These are phyloP conservation scores for Girardia tigrina DNA, from an alignment of 2,888 invertebrate genomes.

Conservation along the genomic window DNA sequence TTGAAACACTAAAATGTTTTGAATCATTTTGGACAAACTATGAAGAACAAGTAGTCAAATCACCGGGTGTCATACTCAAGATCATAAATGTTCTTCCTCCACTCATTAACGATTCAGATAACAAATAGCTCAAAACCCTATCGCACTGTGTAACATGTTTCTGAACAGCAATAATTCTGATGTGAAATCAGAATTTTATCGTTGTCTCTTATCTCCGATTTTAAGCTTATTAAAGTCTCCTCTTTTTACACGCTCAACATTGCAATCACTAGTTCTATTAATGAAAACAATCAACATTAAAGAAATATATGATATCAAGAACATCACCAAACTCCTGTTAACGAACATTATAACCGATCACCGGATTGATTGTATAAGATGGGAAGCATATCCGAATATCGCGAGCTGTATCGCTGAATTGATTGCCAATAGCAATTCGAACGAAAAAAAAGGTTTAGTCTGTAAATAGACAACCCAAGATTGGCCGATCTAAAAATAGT, in stretches of 20 bases:
- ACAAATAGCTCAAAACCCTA: conserved; percentile 70
- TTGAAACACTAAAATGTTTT: no score
- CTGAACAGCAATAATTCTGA: conserved; percentile 42
- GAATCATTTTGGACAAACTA: no score
- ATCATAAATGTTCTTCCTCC: conserved; percentile 73
- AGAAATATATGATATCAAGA: conserved; percentile 13
- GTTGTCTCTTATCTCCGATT: not conserved
- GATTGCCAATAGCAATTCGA: no score
- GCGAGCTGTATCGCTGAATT: no score
- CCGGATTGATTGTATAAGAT: no score
- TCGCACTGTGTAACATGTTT: conserved; percentile 36
- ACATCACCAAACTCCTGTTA: no score
- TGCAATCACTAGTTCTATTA: conserved; percentile 46
- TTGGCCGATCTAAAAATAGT: no score
- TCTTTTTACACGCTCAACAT: conserved; percentile 61
- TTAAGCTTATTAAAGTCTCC: conserved; percentile 29
- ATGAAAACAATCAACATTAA: conserved; percentile 4
- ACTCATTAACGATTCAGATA: conserved; percentile 80
- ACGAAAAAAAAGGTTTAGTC: no score
- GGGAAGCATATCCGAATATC: no score
- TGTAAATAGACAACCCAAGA: no score
- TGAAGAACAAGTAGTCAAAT: not conserved
- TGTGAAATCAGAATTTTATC: conserved; percentile 38
- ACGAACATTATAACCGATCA: no score
- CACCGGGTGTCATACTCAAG: conserved; percentile 57